Base-by-base conservation (phyloP, 2,113 vertebrate genomes). In the Hydropotes inermis region DNA sequence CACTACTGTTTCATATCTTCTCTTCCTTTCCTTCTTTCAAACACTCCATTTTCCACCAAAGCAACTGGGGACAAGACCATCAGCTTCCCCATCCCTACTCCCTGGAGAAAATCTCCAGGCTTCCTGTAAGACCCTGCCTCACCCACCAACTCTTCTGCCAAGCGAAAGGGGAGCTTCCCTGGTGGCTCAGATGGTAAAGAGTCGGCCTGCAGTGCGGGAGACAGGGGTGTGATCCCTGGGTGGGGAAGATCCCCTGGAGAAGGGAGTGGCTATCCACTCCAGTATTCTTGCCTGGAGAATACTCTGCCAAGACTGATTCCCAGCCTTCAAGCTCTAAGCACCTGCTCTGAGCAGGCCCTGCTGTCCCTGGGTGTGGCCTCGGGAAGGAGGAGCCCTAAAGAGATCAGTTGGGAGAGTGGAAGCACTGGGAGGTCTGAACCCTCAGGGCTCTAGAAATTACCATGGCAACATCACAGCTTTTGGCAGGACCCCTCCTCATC, bases 271-370 rank as follows among this genome's bases (percentile, higher is more conserved):
- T 70, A 39, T 21, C 10, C 67, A 39, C n/a, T 70, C 67, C 67
- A 23, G 67, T 23, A 70, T 70, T 70, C n/a, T 70, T 39, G n/a
- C n/a, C 67, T 39, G 67, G 67, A 70, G 67, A 70, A 70, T 70
- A 21, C n/a, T 60, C 64, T 1, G 3, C 7, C 50, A 76, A 8
- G 4, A 36, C 1, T 2, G 55, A 96, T 23, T 67, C 25, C 43
- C 67, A 58, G 12, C 6, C 7, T 54, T 25, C 43, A 23, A 23
- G 25, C 30, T 54, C 70, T 74, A 39, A 36, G 39, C 12, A n/a
- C 79, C 60, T 55, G 45, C 78, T 47, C 2, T 0, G 0, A 14
- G 33, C 2, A 33, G 36, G 55, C 47, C 43, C 47, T 27, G 27
- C 11, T 13, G 11, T n/a, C 39, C 45, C 47, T 36, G 64, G 67